Base-by-base conservation (phyloP, 2,797 vertebrate species). In the Rhynchonycteris naso region DNA sequence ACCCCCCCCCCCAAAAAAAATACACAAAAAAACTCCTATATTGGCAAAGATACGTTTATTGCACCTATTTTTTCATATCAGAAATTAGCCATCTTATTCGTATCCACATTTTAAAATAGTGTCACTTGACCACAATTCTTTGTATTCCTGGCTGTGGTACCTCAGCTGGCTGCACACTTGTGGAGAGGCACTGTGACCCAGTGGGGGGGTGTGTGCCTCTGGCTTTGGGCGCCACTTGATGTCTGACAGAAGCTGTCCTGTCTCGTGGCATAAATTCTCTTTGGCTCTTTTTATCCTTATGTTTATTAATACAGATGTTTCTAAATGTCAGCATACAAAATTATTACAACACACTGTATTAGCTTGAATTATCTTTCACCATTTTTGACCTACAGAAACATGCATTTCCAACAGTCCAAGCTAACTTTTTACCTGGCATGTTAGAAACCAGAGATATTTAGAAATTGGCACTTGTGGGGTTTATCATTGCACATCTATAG, bases 1-100 rank as follows among this genome's bases (percentile, higher is more conserved):
- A n/a, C n/a, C n/a, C n/a, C n/a, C n/a, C n/a, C n/a, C n/a, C n/a
- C n/a, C n/a, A n/a, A n/a, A n/a, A n/a, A n/a, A n/a, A n/a, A n/a
- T n/a, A n/a, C n/a, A n/a, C n/a, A n/a, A 52, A 82, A 85, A 80
- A 91, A 15, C 26, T 79, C n/a, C n/a, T n/a, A 56, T 22, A 88
- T 69, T 83, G 76, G 43, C 91, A 94, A 93, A 82, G n/a, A 65
- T 47, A 35, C 72, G 50, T 88, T 93, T 26, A 58, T 74, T 82
- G 18, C 1, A 81, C 18, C 47, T 85, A 7, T 84, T 87, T 90
- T 88, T 72, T 22, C 43, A 26, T 11, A 66, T 92, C 83, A 88
- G 75, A 89, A 93, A 68, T 87, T 80, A 89, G 30, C 26, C 43
- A 15, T 78, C 54, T 54, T 83, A 56, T 22, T 88, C 28, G 33